Base-by-base conservation (phyloP, 2,888 invertebrate genomes). In the Orthosia gracilis region DNA sequence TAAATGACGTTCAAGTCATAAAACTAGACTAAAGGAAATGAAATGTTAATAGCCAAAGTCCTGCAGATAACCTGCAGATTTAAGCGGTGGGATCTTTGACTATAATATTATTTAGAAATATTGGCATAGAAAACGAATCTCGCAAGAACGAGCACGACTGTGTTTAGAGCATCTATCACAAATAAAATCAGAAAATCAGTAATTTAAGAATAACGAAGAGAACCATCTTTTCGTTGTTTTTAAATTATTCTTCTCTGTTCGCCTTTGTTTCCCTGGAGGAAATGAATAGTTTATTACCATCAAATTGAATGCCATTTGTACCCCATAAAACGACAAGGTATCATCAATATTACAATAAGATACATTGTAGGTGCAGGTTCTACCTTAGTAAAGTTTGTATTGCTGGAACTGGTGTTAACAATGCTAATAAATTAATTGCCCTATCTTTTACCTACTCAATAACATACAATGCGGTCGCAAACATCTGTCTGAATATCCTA, bases 21-120 rank as follows among this genome's bases (percentile, higher is more conserved):
- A 77, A 77, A 62, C 50, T 73, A 18, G 12, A 62, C 9, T 47
- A 21, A 59, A 73, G 73, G 73, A 79, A 73, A 73, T 73, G 13
- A 73, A 70, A 47, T 52, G 55, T 26, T 23, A 57, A 40, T 40
- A 40, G 40, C 9, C 40, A 1, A 7, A 9, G 40, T 40, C 40
- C 40, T 40, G 40, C 40, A 40, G 40, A 9, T 1, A 40, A 40
- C 40, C 40, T 40, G 40, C 40, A 9, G 40, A 31, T 40, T 40
- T 40, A 40, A 40, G 40, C 40, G 40, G 40, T 40, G 40, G 40
- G 40, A 9, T 40, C 40, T 40, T 40, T 9, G 40, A 40, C 40
- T 40, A 40, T 40, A 40, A 77, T 18, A 31, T 47, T n/a, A 26
- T 57, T 76, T 69, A 17, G 26, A 57, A 73, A 45, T 63, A 63